Conservation (phyloP, 2,797 vertebrate genomes). For the Cygnus olor region DNA sequence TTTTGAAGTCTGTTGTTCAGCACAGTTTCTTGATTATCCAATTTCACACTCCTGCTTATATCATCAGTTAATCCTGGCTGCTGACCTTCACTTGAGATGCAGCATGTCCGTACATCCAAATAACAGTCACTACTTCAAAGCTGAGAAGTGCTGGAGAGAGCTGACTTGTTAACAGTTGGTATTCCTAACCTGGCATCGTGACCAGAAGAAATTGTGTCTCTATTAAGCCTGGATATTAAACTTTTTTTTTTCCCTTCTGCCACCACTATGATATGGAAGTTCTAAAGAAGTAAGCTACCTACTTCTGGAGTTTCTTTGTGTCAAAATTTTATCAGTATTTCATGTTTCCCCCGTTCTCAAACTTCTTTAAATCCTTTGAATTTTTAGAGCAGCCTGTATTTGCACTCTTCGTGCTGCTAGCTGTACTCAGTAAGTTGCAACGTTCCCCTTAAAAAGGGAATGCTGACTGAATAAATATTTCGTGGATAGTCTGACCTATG, state of each 20-base stretch:
- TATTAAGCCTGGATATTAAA: not conserved
- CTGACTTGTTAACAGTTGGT: not conserved
- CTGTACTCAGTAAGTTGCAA: not conserved
- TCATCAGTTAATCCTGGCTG: conserved; percentile 23
- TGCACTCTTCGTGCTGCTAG: rapidly evolving
- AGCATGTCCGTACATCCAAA: not conserved
- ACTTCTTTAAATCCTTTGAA: not conserved
- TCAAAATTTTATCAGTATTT: not conserved
- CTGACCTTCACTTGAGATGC: conserved; percentile 39
- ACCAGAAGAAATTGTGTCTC: not conserved
- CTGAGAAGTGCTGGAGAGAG: not conserved
- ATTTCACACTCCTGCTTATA: not conserved
- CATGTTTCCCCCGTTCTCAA: not conserved
- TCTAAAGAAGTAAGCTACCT: not conserved
- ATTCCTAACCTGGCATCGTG: not conserved
- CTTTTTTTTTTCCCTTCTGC: not conserved
- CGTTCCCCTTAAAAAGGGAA: not conserved
- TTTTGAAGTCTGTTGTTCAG: not conserved
- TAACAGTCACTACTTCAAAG: not conserved
- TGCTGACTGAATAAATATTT: not conserved
- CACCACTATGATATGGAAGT: not conserved
- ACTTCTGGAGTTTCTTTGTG: not conserved
- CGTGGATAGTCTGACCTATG: not conserved
- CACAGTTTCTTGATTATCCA: conserved; percentile 26
- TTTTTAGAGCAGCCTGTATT: not conserved